Evolutionary conservation across 2,888 invertebrate species (phyloP).

Genomic region (Drosophila limbata): DNA sequence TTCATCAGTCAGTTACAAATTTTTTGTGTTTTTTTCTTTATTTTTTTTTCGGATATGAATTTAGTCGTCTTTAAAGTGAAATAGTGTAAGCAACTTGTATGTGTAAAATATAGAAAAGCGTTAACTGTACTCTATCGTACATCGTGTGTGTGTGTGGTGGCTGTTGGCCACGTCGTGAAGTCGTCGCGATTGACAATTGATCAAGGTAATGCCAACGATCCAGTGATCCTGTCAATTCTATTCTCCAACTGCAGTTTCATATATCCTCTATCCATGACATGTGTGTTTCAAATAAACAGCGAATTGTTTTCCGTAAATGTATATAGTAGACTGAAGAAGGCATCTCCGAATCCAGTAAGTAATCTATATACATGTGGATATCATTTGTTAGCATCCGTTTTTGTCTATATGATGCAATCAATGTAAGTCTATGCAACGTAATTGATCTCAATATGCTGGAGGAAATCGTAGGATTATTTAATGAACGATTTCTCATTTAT

Average conservation of each 20-base stretch:
- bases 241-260: conserved; percentile 1
- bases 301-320: not conserved
- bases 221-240: not conserved
- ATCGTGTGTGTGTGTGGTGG: conserved; percentile 34
- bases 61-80: conserved; percentile 58
- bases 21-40: conserved; percentile 34
- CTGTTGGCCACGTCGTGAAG: conserved; percentile 20
- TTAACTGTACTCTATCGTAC: conserved; percentile 23
- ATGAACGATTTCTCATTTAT: not conserved
- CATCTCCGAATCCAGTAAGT: not conserved
- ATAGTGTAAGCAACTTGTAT: conserved; percentile 55
- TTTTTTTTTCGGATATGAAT: conserved; percentile 61
- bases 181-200: conserved; percentile 16
- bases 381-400: not conserved
- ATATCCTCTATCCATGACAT: not conserved
- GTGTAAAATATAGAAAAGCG: conserved; percentile 43
- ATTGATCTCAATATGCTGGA: not conserved
- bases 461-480: not conserved
- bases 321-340: not conserved
- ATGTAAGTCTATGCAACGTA: not conserved
- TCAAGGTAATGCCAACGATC: conserved; percentile 33
- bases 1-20: conserved; percentile 55
- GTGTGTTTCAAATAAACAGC: not conserved
- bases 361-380: not conserved
- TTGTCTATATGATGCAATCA: not conserved